phyloP scores from a whole-genome alignment of 92 coral and sea anemone genomes.

The Desmophyllum pertusum region DNA sequence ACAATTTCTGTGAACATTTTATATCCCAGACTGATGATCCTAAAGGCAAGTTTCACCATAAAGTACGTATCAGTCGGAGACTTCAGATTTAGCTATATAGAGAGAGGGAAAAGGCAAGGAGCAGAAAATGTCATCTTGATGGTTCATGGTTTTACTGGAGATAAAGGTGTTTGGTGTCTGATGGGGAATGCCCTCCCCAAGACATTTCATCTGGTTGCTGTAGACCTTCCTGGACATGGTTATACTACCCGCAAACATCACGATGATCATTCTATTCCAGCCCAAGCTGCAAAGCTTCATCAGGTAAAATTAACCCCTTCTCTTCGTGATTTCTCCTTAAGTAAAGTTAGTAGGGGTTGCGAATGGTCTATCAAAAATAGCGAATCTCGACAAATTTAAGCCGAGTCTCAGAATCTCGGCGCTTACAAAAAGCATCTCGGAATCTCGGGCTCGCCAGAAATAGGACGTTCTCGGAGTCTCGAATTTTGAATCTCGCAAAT shows the following conservation, averaged over 20 bases:
- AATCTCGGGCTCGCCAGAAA: no score
- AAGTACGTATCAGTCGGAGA: constrained; percentile 70
- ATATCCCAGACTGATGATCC: constrained; percentile 55
- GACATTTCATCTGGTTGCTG: constrained; percentile 72
- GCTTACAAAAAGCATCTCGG: no score
- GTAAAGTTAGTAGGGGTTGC: no score
- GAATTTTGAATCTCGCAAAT: no score
- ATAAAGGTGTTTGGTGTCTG: constrained; percentile 80
- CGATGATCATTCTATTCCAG: constrained; percentile 79
- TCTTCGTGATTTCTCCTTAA: no score
- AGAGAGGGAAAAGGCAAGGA: constrained; percentile 59
- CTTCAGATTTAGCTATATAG: constrained; percentile 79
- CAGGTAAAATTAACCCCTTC: no score
- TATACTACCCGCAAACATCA: constrained; percentile 83
- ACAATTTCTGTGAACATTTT: background rate
- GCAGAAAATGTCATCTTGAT: constrained; percentile 63
- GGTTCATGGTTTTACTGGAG: constrained; percentile 89
- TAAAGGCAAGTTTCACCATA: constrained; percentile 67
- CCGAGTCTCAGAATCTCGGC: no score
- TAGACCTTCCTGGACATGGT: constrained; percentile 98
- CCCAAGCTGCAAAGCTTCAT: constrained; percentile 82
- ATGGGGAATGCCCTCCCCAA: constrained; percentile 70
- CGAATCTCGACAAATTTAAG: no score
- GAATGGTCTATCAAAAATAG: no score
- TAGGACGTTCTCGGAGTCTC: no score